Percentiles rank a stretch among this genome's conserved stretches.
These are phyloP conservation scores for Drosophila pectinifera DNA, from an alignment of 1,140 invertebrate species.

Conservation along the genomic window DNA sequence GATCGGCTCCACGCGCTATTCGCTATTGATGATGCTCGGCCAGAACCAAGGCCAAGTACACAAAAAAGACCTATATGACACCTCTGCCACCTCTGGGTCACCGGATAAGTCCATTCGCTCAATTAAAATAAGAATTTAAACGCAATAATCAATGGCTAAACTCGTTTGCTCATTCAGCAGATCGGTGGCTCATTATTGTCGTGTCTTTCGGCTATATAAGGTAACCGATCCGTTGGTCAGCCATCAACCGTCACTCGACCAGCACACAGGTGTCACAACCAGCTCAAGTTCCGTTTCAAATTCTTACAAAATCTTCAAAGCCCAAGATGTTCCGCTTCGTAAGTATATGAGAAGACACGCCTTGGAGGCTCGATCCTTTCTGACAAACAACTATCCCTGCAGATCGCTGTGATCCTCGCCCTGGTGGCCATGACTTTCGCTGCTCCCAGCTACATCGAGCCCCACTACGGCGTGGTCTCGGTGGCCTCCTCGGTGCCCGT, in stretches of 20 bases:
- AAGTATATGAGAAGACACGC: constrained; percentile 5
- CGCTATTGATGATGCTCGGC: constrained; percentile 23
- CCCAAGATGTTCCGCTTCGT: constrained; percentile 46
- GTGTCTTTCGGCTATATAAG: constrained; percentile 19
- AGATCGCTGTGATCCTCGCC: constrained; percentile 29
- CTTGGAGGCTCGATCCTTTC: too few relatives aligned
- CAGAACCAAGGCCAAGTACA: constrained; percentile 37
- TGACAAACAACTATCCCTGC: background rate
- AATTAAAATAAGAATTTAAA: constrained; percentile 45
- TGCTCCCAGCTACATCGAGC: constrained; percentile 47
- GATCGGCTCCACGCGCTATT: constrained; percentile 31
- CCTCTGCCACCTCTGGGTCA: constrained; percentile 17
- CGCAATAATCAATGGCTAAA: constrained; percentile 18
- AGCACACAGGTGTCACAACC: background rate
- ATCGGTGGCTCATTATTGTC: too few relatives aligned
- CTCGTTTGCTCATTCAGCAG: constrained; percentile 18
- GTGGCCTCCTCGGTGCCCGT: constrained; percentile 37
- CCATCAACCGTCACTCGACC: constrained; percentile 39
- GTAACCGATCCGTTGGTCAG: constrained; percentile 3
- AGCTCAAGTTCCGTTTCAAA: background rate
- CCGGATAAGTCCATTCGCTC: constrained; percentile 36
- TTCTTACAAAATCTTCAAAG: background rate
- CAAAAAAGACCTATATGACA: constrained; percentile 26
- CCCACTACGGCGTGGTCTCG: constrained; percentile 28
- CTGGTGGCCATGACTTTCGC: constrained; percentile 26